These are phyloP conservation scores for Scaptomyza reducta DNA, from an alignment of 2,888 invertebrate species.

Conservation along the genomic window DNA sequence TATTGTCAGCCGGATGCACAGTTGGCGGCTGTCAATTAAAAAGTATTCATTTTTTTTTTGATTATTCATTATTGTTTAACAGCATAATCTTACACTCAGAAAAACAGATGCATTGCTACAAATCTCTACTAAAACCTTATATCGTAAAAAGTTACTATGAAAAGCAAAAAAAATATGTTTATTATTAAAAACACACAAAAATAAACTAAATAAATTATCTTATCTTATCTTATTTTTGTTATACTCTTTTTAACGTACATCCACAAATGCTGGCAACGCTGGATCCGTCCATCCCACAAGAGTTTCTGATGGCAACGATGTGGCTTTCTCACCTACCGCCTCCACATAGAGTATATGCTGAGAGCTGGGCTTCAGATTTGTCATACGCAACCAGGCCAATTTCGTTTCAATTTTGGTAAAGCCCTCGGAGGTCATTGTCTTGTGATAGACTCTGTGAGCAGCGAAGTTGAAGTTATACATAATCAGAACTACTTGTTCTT, in stretches of 20 bases:
- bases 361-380: constrained; percentile 90
- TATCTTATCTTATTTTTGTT: background rate
- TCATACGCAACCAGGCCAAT: constrained; percentile 89
- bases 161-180: too few species aligned
- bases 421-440: constrained; percentile 87
- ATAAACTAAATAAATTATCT: too few species aligned
- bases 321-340: constrained; percentile 88
- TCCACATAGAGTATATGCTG: constrained; percentile 92
- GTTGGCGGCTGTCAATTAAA: constrained; percentile 88
- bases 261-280: constrained; percentile 93
- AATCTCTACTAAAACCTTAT: too few species aligned
- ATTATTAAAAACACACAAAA: too few species aligned
- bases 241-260: constrained; percentile 85
- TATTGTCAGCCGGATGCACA: constrained; percentile 92
- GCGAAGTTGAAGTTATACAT: constrained; percentile 5
- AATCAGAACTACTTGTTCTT: background rate
- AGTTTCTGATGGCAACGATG: constrained; percentile 92
- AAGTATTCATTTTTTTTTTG: background rate
- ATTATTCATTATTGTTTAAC: constrained; percentile 1
- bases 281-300: constrained; percentile 94
- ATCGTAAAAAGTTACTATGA: too few species aligned
- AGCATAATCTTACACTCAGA: background rate
- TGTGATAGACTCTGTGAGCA: constrained; percentile 87
- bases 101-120: background rate
- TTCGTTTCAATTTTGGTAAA: constrained; percentile 88